A percentile compares a stretch with the other conserved stretches of the same genome.
Evolutionary conservation across 1,140 invertebrate species (phyloP).

Genomic region (Drosophila nigrodunni): DNA sequence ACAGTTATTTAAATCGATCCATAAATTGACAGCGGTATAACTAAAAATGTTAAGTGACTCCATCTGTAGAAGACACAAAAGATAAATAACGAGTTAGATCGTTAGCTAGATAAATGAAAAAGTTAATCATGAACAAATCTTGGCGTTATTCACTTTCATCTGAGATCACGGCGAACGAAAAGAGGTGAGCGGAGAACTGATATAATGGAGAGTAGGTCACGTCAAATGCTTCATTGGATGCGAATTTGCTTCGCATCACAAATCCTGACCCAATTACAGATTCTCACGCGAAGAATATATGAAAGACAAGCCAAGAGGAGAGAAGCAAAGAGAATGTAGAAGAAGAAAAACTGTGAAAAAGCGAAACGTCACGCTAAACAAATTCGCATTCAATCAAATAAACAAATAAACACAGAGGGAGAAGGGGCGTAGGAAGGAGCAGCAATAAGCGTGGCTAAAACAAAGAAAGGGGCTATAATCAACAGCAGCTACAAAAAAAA

Average conservation of each 20-base stretch:
- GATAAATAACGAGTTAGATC: not conserved
- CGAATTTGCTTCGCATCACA: conserved; percentile 36
- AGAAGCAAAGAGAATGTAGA: conserved; percentile 4
- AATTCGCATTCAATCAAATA: conserved; percentile 67
- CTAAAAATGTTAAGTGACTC: too few species aligned
- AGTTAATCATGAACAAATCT: conserved; percentile 14
- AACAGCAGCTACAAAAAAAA: conserved; percentile 49
- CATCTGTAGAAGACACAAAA: not conserved
- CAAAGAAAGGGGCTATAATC: conserved; percentile 65
- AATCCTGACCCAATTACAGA: conserved; percentile 72
- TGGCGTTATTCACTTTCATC: conserved; percentile 52
- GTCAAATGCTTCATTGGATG: conserved; percentile 69
- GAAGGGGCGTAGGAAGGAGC: conserved; percentile 30
- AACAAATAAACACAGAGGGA: conserved; percentile 63
- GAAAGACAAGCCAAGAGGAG: not conserved
- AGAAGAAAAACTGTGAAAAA: conserved; percentile 50
- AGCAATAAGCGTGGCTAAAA: conserved; percentile 62
- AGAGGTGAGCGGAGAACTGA: too few species aligned
- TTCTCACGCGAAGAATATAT: conserved; percentile 76
- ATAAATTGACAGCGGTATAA: too few species aligned
- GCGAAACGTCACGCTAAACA: conserved; percentile 75
- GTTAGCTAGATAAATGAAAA: not conserved
- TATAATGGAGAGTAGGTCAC: conserved; percentile 66
- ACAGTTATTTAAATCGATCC: too few species aligned
- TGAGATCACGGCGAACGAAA: not conserved